Base-by-base conservation (phyloP, 2,797 vertebrate species). In the Micromesistius poutassou region DNA sequence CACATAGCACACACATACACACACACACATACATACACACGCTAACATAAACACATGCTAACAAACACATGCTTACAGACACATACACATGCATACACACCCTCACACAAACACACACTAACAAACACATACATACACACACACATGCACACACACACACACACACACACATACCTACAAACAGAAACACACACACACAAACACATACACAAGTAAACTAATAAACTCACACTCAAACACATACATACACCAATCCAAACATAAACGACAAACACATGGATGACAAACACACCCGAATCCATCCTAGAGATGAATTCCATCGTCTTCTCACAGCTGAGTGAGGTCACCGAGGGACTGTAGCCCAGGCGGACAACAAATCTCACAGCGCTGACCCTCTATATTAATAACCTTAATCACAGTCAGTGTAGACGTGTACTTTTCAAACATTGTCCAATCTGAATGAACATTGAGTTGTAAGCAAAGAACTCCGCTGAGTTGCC, bases 221-320 rank as follows among this genome's bases (percentile, higher is more conserved):
- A 46, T 16, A 46, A 14, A 16, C 13, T 3, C 42, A 13, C 1
- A 46, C 42, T 3, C 16, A 46, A 14, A 46, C 42, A 46, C 13
- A 14, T 3, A 9, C 76, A 74, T 76, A 73, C 72, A 75, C 74
- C 71, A 50, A 75, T 74, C 71, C 73, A 74, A 66, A 71, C 71
- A 74, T 73, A n/a, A 71, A 13, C 73, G 79, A 77, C 74, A 76
- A 70, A 74, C 77, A 74, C 72, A 82, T 73, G 73, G 77, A 74
- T n/a, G 74, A 82, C 79, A 71, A 75, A 76, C 78, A 38, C 36
- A 10, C 36, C 36, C 36, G 10, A 38, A 38, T 38, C 36, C 36
- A 38, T 38, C 36, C 36, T 10, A 38, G 36, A 38, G 36, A 38
- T 38, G 36, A 38, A 38, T 38, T 10, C 36, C 36, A 38, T 38